Conservation (phyloP, 2,113 vertebrate species). For the Cranoglanis bouderius region DNA sequence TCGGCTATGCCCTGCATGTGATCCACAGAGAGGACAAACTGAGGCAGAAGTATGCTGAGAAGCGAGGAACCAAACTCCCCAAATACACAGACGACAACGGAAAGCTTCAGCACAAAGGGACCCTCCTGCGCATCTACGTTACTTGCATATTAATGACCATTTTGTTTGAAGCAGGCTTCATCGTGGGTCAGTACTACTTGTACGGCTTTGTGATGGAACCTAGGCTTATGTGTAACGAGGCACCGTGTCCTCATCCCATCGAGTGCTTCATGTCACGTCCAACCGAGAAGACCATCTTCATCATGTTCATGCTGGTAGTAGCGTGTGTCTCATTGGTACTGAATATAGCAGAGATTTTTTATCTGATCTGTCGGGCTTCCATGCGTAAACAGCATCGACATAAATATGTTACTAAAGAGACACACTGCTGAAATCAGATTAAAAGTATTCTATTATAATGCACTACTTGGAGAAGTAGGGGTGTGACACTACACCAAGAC, state of each 20-base stretch:
- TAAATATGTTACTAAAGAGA: background rate
- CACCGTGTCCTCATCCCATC: constrained; percentile 75
- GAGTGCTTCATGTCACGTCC: constrained; percentile 89
- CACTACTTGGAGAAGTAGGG: background rate
- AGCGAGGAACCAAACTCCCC: constrained; percentile 57
- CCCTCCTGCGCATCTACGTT: constrained; percentile 83
- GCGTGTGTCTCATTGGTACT: constrained; percentile 81
- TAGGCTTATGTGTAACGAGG: constrained; percentile 71
- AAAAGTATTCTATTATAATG: background rate
- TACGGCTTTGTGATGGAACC: constrained; percentile 80
- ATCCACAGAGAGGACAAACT: constrained; percentile 70
- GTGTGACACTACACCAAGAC: background rate
- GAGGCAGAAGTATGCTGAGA: constrained; percentile 62
- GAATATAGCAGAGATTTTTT: constrained; percentile 84
- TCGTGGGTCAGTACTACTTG: constrained; percentile 81
- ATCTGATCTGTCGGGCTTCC: constrained; percentile 76
- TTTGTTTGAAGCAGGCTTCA: constrained; percentile 85
- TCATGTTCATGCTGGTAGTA: constrained; percentile 87
- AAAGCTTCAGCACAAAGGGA: constrained; percentile 81
- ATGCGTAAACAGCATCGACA: background rate
- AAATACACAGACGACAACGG: constrained; percentile 78
- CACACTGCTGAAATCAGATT: constrained; percentile 20
- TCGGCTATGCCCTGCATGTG: constrained; percentile 70
- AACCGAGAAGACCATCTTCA: constrained; percentile 75
- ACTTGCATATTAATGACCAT: constrained; percentile 85